These are phyloP conservation scores for Thymelicus acteon DNA, from an alignment of 2,888 invertebrate genomes.

Conservation along the genomic window DNA sequence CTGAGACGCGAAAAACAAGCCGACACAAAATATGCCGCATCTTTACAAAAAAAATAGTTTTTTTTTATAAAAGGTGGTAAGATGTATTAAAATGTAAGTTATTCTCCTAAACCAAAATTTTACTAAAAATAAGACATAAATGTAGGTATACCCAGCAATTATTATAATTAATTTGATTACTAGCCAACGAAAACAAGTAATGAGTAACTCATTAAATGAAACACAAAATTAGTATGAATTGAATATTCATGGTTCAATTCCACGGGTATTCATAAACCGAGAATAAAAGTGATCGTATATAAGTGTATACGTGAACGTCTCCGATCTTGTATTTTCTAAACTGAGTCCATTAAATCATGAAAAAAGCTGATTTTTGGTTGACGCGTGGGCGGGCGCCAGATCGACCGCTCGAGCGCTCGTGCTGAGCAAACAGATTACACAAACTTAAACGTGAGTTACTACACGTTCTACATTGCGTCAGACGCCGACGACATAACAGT, in stretches of 20 bases:
- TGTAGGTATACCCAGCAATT: not conserved
- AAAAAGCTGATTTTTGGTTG: constrained; percentile 57
- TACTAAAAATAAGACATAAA: not conserved
- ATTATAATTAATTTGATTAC: not conserved
- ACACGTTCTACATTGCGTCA: constrained; percentile 15
- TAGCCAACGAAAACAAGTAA: not conserved
- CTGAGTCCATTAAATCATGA: constrained; percentile 38
- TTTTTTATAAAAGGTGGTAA: not conserved
- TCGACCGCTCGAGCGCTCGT: constrained; percentile 48
- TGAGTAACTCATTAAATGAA: not conserved
- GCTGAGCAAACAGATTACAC: constrained; percentile 70
- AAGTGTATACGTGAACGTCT: constrained; percentile 33
- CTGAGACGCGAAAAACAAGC: constrained; percentile 80
- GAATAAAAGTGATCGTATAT: not conserved
- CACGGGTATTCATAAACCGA: constrained; percentile 28
- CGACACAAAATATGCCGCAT: constrained; percentile 70
- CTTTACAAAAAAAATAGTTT: constrained; percentile 53
- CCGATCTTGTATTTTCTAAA: constrained; percentile 39
- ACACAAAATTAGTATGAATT: constrained; percentile 3
- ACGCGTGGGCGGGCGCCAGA: constrained; percentile 58
- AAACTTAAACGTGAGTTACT: constrained; percentile 32
- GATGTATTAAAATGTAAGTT: not conserved
- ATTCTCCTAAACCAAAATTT: not conserved
- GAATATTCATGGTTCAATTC: constrained; percentile 26
- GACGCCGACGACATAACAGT: constrained; percentile 8